phyloP scores from a whole-genome alignment of 2,113 vertebrate species.

The Proterorhinus semilunaris region DNA sequence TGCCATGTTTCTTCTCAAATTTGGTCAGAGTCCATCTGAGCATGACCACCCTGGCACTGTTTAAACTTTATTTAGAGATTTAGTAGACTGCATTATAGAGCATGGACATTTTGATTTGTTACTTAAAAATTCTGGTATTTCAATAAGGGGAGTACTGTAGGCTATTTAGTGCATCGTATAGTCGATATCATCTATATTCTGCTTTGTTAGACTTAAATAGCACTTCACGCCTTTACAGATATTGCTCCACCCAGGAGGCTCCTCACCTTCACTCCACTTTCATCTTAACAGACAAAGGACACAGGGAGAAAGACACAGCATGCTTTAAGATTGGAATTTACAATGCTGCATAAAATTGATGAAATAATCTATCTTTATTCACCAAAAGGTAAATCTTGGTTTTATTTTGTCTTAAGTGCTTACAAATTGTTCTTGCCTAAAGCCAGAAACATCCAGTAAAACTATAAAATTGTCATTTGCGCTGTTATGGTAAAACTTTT shows the following conservation, averaged over 20 bases:
- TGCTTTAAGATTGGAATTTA: neutral
- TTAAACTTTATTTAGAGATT: constrained; percentile 28
- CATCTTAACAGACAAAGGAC: neutral
- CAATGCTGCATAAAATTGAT: too few species aligned
- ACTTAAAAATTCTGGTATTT: too few species aligned
- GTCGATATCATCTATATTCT: too few species aligned
- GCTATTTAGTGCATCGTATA: too few species aligned
- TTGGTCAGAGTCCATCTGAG: constrained; percentile 6
- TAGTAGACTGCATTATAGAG: too few species aligned
- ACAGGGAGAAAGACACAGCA: neutral
- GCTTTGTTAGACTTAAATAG: neutral
- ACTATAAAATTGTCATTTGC: too few species aligned
- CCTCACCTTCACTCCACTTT: constrained; percentile 14
- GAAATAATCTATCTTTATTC: neutral
- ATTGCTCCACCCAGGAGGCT: constrained; percentile 1
- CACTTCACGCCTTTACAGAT: neutral
- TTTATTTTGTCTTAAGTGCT: too few species aligned
- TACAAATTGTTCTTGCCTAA: too few species aligned
- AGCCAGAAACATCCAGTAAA: too few species aligned
- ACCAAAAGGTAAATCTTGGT: neutral
- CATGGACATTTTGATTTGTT: too few species aligned
- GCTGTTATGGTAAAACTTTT: too few species aligned
- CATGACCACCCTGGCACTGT: constrained; percentile 42
- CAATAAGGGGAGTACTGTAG: too few species aligned
- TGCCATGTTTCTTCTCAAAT: constrained; percentile 15